These are phyloP conservation scores for Apistogramma diplotaenia DNA, from an alignment of 2,113 vertebrate species.

Conservation along the genomic window DNA sequence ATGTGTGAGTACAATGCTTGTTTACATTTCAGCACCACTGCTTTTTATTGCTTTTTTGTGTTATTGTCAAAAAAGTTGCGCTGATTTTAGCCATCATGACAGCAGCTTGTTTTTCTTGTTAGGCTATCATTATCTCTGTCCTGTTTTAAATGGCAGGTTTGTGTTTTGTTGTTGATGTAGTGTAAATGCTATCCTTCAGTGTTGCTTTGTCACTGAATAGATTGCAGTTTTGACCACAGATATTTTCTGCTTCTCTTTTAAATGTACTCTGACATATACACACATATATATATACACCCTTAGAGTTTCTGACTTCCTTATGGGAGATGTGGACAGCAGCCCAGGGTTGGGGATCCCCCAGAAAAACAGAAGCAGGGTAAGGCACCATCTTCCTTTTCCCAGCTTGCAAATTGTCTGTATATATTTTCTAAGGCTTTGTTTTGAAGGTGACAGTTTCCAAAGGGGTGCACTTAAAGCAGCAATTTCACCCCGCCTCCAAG, in stretches of 20 bases:
- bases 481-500: constrained; percentile 50
- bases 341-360: constrained; percentile 86
- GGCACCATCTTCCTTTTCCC: constrained; percentile 29
- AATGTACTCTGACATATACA: neutral
- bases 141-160: neutral
- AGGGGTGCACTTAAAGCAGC: constrained; percentile 34
- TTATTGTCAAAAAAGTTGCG: neutral
- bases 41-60: constrained; percentile 15
- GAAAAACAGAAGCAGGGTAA: constrained; percentile 89
- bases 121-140: neutral
- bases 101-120: neutral
- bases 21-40: constrained; percentile 28
- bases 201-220: neutral
- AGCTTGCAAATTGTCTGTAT: neutral
- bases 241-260: neutral
- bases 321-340: constrained; percentile 96
- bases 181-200: neutral
- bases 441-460: constrained; percentile 28
- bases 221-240: neutral
- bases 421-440: constrained; percentile 15
- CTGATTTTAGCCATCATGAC: neutral
- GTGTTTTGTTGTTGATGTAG: neutral
- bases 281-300: neutral
- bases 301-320: constrained; percentile 99
- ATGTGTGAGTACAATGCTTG: constrained; percentile 87